A percentile compares a stretch with the other conserved stretches of the same genome.
These are phyloP conservation scores for Laodelphax striatellus DNA, from an alignment of 1,140 invertebrate genomes.

Conservation along the genomic window DNA sequence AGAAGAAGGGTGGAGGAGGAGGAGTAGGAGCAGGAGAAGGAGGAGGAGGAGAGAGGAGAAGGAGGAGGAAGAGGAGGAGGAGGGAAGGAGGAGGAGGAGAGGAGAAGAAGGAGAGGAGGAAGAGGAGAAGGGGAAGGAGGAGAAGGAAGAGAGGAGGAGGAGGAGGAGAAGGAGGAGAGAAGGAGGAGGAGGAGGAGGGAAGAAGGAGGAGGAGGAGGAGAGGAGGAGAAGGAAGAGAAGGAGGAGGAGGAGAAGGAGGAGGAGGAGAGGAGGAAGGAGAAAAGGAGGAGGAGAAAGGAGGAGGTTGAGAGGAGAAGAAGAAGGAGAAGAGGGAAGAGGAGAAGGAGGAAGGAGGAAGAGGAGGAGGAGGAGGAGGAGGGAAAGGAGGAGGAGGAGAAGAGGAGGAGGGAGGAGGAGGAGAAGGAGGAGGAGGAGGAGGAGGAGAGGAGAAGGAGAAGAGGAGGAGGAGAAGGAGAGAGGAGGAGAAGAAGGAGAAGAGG, in stretches of 20 bases:
- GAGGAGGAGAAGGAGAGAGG: too few relatives aligned
- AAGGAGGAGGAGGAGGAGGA: background rate
- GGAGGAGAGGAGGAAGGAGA: too few relatives aligned
- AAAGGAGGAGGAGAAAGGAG: too few relatives aligned
- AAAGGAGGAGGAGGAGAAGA: constrained; percentile 5
- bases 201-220: background rate
- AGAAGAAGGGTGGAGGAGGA: background rate
- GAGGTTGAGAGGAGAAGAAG: too few relatives aligned
- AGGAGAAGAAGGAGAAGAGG: too few relatives aligned
- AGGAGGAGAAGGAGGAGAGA: constrained; percentile 24
- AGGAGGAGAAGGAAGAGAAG: too few relatives aligned
- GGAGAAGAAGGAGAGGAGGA: constrained; percentile 16
- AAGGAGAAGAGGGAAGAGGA: too few relatives aligned
- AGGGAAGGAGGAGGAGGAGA: background rate
- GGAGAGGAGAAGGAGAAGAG: too few relatives aligned
- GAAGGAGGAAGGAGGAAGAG: too few relatives aligned
- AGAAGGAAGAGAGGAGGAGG: too few relatives aligned
- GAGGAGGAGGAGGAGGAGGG: too few relatives aligned
- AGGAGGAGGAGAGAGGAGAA: constrained; percentile 13
- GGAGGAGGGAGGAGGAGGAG: constrained; percentile 13
- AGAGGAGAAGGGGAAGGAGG: constrained; percentile 7
- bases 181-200: background rate
- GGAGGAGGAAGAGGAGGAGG: background rate
- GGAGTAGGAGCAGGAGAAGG: constrained; percentile 7
- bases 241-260: too few relatives aligned